phyloP scores from a whole-genome alignment of 1,140 invertebrate species.

The Samia ricini region DNA sequence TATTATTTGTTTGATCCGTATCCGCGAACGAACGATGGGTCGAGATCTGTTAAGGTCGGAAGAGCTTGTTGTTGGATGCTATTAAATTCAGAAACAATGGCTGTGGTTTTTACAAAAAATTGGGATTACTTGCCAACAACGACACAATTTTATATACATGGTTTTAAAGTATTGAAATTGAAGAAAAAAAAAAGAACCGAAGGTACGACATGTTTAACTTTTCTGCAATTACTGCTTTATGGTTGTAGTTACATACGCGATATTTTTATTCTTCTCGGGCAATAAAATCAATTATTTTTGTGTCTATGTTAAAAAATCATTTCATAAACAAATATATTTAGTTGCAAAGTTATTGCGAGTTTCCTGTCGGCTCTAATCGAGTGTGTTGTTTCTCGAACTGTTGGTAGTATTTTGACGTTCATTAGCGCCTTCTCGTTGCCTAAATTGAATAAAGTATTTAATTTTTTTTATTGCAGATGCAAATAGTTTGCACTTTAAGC shows the following conservation, averaged over 20 bases:
- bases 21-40: conserved; percentile 65
- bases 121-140: conserved; percentile 72
- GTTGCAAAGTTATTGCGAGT: too few relatives aligned
- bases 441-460: too few relatives aligned
- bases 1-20: conserved; percentile 78
- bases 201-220: conserved; percentile 33
- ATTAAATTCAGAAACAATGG: conserved; percentile 66
- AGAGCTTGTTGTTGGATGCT: conserved; percentile 76
- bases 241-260: too few relatives aligned
- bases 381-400: too few relatives aligned
- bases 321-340: too few relatives aligned
- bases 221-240: neutral
- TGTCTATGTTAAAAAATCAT: too few relatives aligned
- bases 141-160: conserved; percentile 74
- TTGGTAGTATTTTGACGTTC: too few relatives aligned
- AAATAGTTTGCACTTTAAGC: conserved; percentile 72
- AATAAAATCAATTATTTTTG: too few relatives aligned
- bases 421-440: too few relatives aligned
- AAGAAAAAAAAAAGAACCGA: conserved; percentile 63
- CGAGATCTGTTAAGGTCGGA: conserved; percentile 55
- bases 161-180: conserved; percentile 74
- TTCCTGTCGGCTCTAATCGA: too few relatives aligned
- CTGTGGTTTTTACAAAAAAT: conserved; percentile 64
- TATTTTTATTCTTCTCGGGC: too few relatives aligned
- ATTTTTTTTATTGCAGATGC: conserved; percentile 53